phyloP scores from a whole-genome alignment of 2,888 invertebrate species.

The Temnothorax rugatulus region DNA sequence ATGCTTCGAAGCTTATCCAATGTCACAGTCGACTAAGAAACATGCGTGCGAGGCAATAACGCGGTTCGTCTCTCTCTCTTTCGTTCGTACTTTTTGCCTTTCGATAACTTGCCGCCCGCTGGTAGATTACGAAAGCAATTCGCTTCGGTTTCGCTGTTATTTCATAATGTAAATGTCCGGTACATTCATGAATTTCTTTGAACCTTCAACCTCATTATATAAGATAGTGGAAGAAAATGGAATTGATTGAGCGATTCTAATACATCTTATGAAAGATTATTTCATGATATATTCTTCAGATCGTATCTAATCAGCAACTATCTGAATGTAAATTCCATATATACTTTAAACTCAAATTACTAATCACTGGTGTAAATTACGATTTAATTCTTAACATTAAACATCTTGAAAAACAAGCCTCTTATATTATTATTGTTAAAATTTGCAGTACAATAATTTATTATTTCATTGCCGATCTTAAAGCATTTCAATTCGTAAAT shows the following conservation, averaged over 20 bases:
- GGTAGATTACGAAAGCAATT: constrained; percentile 67
- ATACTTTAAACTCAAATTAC: neutral
- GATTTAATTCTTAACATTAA: neutral
- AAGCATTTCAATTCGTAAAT: neutral
- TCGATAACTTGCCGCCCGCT: constrained; percentile 47
- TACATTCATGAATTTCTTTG: constrained; percentile 6
- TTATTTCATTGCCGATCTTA: neutral
- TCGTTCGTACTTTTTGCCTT: constrained; percentile 34
- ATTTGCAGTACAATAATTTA: neutral
- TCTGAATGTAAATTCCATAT: constrained; percentile 3
- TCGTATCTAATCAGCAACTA: neutral
- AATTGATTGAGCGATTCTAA: neutral
- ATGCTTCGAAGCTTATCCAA: constrained; percentile 59
- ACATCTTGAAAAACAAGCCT: neutral
- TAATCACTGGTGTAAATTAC: neutral
- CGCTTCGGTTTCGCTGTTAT: constrained; percentile 62
- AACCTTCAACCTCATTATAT: neutral
- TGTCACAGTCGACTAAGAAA: constrained; percentile 61
- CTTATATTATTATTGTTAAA: neutral
- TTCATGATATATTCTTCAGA: neutral
- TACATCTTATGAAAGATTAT: neutral
- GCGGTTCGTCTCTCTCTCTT: constrained; percentile 46
- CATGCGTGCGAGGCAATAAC: constrained; percentile 56
- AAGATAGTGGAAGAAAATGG: neutral
- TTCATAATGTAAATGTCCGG: constrained; percentile 56